These are phyloP conservation scores for Itoplectis maculator DNA, from an alignment of 2,888 invertebrate species.

Conservation along the genomic window DNA sequence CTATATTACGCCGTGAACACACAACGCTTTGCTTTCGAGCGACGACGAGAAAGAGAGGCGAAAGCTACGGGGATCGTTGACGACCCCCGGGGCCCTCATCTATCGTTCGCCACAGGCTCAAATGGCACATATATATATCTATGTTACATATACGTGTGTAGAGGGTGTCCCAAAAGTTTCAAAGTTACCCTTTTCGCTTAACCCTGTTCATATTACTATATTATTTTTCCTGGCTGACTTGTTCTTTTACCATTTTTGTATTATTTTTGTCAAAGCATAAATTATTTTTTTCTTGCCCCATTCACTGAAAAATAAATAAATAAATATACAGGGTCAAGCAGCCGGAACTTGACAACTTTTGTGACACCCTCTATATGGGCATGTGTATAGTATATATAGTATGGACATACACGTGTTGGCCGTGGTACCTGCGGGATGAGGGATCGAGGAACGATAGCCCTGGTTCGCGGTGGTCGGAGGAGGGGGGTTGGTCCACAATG, in stretches of 20 bases:
- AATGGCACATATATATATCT: constrained; percentile 45
- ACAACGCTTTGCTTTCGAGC: constrained; percentile 49
- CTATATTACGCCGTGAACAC: constrained; percentile 81
- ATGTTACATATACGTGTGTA: neutral
- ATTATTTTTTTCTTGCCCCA: too few relatives aligned
- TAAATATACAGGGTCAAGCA: too few relatives aligned
- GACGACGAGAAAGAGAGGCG: constrained; percentile 41
- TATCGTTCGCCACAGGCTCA: constrained; percentile 47
- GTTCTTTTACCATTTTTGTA: too few relatives aligned
- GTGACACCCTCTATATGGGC: too few relatives aligned
- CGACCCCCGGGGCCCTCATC: constrained; percentile 48
- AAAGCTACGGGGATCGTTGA: constrained; percentile 47
- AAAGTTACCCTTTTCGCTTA: too few relatives aligned
- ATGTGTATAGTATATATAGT: neutral
- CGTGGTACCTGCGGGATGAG: constrained; percentile 33
- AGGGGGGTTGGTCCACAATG: constrained; percentile 52
- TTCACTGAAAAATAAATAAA: too few relatives aligned
- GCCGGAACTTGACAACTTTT: too few relatives aligned
- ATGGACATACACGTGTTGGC: constrained; percentile 46
- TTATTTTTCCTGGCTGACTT: too few relatives aligned
- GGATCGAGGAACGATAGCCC: constrained; percentile 50
- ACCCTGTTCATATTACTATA: too few relatives aligned
- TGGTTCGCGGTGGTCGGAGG: constrained; percentile 54
- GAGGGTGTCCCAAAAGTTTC: too few relatives aligned
- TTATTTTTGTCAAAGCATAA: too few relatives aligned